Evolutionary conservation across 2,888 invertebrate species (phyloP), one percentile per base, ranked within the genome.

Genomic region (Dromius quadrimaculatus): DNA sequence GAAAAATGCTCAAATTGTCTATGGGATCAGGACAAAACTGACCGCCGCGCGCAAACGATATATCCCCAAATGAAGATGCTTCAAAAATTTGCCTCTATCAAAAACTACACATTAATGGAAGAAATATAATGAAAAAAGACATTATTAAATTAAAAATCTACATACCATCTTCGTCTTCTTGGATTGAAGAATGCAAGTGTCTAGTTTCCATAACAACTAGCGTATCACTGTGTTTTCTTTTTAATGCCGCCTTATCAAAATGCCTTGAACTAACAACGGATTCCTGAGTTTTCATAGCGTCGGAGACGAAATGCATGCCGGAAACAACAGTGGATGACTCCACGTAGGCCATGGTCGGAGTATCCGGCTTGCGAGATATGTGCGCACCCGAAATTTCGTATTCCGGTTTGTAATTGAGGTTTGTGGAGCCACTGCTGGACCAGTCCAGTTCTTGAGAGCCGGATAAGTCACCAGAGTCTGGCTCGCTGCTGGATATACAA

Each of bases 401-500:
- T 1, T 78, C 75, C 45, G 76, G 79, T 23, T 81, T 81, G 15
- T 76, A 74, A 72, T 81, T 78, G 3, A 79, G 76, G 23, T 73
- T 73, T 9, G 73, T 66, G 34, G 74, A 74, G 54, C 73, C 74
- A 11, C 73, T 70, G 54, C 77, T 73, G 8, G 78, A 73, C 81
- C 81, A 82, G 64, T 82, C 82, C 28, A 78, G 76, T 34, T 82
- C 82, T 71, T 65, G 50, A 32, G 61, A 13, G 5, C 73, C 73
- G 71, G 71, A 76, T 45, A 81, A 71, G 65, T 88, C 87, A 3
- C 86, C 87, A 1, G 87, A 86, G 78, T 93, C 93, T 23, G 90
- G 92, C 79, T 93, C 93, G 76, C 93, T 93, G 79, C 93, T 93
- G 28, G 94, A 93, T 73, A 94, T 91, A 80, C 93, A 94, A 80